phyloP scores from a whole-genome alignment of 2,113 vertebrate species.

The Catharus minimus region DNA sequence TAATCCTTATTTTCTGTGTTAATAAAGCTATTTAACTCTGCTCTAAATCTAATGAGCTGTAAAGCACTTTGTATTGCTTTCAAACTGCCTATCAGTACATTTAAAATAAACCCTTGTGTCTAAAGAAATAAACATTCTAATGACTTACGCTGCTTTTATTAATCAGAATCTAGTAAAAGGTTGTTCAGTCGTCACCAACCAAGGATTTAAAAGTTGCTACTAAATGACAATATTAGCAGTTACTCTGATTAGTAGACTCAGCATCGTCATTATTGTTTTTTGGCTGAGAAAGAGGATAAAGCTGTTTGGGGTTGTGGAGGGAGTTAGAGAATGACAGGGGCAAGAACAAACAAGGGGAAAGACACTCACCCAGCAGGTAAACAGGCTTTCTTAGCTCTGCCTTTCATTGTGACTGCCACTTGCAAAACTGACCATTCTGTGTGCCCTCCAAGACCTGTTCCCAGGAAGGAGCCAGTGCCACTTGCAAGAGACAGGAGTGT shows the following conservation, averaged over 20 bases:
- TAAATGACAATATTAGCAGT: background rate
- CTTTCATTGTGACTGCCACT: background rate
- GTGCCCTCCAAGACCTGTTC: accelerated
- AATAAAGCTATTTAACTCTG: background rate
- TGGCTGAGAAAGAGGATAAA: background rate
- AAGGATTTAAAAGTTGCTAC: background rate
- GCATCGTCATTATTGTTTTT: background rate
- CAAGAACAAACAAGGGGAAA: background rate
- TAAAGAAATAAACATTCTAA: background rate
- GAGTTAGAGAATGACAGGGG: background rate
- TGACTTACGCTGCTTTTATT: background rate
- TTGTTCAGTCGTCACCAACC: background rate
- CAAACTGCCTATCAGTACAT: background rate
- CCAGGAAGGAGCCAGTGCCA: background rate
- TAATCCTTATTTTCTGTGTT: background rate
- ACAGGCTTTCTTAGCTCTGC: background rate
- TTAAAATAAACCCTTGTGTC: background rate
- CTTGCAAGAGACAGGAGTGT: too few species aligned
- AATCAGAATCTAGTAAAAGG: background rate
- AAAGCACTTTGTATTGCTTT: background rate
- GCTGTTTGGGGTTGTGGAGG: accelerated
- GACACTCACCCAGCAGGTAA: background rate
- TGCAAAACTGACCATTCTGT: background rate
- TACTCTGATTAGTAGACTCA: background rate
- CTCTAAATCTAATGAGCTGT: background rate